Conservation (phyloP, 2,888 invertebrate species). For the Aricia artaxerxes region DNA sequence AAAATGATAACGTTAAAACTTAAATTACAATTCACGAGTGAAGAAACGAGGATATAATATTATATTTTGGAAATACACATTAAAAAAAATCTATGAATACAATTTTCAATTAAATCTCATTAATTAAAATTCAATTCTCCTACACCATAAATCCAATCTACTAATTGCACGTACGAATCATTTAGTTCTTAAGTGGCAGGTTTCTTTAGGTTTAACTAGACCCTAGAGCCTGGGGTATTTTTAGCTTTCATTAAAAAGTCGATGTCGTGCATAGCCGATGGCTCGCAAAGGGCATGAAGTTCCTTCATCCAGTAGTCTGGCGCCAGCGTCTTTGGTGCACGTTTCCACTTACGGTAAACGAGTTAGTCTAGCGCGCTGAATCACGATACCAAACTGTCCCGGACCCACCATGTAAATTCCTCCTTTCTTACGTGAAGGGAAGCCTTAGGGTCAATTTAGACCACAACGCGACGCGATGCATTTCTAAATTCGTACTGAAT, state of each 20-base stretch:
- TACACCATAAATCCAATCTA: neutral
- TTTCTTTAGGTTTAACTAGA: slow-evolving; percentile 10
- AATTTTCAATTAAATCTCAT: neutral
- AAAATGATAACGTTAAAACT: neutral
- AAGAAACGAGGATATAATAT: no score
- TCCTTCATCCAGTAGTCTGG: slow-evolving; percentile 45
- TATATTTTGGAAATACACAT: neutral
- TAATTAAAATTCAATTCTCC: neutral
- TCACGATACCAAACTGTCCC: slow-evolving; percentile 54
- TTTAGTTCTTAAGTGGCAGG: slow-evolving; percentile 3
- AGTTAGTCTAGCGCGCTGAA: slow-evolving; percentile 57
- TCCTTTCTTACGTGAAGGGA: neutral
- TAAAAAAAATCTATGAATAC: neutral
- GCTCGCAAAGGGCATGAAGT: slow-evolving; percentile 43
- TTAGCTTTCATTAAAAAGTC: slow-evolving; percentile 31
- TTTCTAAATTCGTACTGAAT: no score
- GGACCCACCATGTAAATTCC: neutral
- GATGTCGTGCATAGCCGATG: slow-evolving; percentile 34
- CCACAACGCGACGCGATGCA: no score
- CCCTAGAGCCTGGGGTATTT: slow-evolving; percentile 19
- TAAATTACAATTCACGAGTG: no score
- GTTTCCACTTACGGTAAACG: slow-evolving; percentile 65
- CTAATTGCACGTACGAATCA: neutral
- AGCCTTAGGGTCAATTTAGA: neutral
- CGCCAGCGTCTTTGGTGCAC: slow-evolving; percentile 45